A percentile compares a stretch with the other conserved stretches of the same genome.
phyloP scores from a whole-genome alignment of 2,888 invertebrate species.

The Troides oblongomaculatus region DNA sequence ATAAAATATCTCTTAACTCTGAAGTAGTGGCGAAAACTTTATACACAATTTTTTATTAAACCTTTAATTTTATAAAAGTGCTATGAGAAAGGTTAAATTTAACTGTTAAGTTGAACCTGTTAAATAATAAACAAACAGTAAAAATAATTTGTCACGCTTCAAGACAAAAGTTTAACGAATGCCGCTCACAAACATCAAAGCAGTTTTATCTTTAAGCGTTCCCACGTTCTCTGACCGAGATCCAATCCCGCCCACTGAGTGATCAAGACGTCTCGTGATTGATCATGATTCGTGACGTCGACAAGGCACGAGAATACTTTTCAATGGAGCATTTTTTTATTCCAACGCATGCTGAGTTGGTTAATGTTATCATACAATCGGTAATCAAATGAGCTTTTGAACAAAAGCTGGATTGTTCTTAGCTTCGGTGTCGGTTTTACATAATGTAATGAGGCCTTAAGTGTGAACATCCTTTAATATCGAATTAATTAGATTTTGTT shows the following conservation, averaged over 20 bases:
- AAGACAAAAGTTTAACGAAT: constrained; percentile 10
- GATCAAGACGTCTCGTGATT: constrained; percentile 72
- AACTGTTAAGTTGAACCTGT: too few species aligned
- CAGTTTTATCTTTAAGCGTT: constrained; percentile 38
- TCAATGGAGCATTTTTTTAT: constrained; percentile 50
- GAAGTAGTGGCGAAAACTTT: too few species aligned
- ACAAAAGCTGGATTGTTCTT: constrained; percentile 25
- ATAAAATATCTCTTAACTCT: too few species aligned
- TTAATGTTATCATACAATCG: constrained; percentile 48
- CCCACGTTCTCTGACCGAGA: constrained; percentile 62
- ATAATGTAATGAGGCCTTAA: constrained; percentile 9
- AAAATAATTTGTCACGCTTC: constrained; percentile 18
- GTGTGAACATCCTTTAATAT: background rate
- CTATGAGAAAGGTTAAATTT: too few species aligned
- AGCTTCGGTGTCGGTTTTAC: constrained; percentile 6
- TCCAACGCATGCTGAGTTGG: constrained; percentile 47
- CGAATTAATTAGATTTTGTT: background rate
- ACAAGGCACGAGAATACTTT: constrained; percentile 47
- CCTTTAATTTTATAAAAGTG: too few species aligned
- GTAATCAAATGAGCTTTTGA: constrained; percentile 36
- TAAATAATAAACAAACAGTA: constrained; percentile 16
- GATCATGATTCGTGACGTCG: constrained; percentile 62
- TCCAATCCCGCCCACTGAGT: constrained; percentile 39
- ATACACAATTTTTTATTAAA: too few species aligned
- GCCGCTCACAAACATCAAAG: constrained; percentile 23